Percentiles rank a stretch among this genome's conserved stretches.
These are phyloP conservation scores for Brienomyrus brachyistius DNA, from an alignment of 2,113 vertebrate genomes.

Conservation along the genomic window DNA sequence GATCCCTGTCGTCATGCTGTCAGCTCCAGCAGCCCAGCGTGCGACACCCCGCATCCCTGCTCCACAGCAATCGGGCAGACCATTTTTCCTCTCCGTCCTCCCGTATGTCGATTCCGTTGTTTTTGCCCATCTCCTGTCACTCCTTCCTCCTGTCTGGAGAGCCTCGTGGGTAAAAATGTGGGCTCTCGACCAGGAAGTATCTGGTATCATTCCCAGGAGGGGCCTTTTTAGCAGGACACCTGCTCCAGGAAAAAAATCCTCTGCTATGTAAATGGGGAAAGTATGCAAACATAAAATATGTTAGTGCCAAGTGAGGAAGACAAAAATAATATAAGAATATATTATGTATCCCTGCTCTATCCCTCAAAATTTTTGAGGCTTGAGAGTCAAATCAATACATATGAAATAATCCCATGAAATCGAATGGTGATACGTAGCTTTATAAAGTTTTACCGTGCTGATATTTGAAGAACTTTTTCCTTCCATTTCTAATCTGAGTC, in stretches of 20 bases:
- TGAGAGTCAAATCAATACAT: constrained; percentile 46
- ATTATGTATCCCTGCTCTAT: constrained; percentile 15
- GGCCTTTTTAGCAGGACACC: background rate
- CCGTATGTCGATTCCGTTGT: background rate
- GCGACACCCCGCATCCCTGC: background rate
- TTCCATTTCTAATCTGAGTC: background rate
- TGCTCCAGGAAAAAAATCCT: background rate
- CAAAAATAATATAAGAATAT: background rate
- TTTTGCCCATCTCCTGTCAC: background rate
- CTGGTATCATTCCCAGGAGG: background rate
- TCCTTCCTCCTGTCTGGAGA: background rate
- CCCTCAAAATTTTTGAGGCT: constrained; percentile 47
- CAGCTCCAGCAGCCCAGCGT: background rate
- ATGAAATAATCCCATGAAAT: constrained; percentile 35
- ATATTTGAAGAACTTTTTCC: background rate
- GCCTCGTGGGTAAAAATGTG: background rate
- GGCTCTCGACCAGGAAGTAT: background rate
- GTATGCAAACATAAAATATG: background rate
- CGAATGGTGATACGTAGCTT: constrained; percentile 17
- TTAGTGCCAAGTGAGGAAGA: background rate
- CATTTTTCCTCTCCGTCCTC: background rate
- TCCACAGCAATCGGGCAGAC: background rate
- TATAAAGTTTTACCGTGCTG: background rate
- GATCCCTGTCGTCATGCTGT: no score
- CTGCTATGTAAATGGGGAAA: background rate